Conservation (phyloP, 2,888 invertebrate species). For the Mythimna pallens region DNA sequence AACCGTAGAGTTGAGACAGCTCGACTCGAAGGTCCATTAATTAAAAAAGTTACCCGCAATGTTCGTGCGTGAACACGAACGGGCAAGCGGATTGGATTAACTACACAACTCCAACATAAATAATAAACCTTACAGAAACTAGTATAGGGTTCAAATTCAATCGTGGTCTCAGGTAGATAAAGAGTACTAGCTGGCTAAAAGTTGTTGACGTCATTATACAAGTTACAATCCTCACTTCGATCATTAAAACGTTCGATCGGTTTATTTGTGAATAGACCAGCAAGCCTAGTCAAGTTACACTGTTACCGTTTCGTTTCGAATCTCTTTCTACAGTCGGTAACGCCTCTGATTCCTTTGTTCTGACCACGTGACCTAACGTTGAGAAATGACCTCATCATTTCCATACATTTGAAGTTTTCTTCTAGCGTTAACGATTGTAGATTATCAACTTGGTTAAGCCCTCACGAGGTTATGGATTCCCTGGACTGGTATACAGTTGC, state of each 20-base stretch:
- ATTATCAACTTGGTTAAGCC: too few relatives aligned
- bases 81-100: conserved; percentile 55
- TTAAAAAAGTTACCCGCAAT: conserved; percentile 66
- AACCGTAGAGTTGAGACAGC: conserved; percentile 52
- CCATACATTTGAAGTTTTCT: too few relatives aligned
- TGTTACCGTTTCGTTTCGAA: too few relatives aligned
- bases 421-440: too few relatives aligned
- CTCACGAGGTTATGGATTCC: conserved; percentile 9
- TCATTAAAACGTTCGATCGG: conserved; percentile 51
- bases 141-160: conserved; percentile 40
- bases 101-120: conserved; percentile 30
- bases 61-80: conserved; percentile 59
- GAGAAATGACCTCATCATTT: too few relatives aligned
- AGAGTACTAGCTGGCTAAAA: conserved; percentile 33
- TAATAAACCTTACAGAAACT: conserved; percentile 35
- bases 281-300: too few relatives aligned
- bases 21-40: conserved; percentile 58
- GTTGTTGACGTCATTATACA: conserved; percentile 51
- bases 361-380: too few relatives aligned
- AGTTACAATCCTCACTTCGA: conserved; percentile 44
- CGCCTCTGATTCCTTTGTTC: too few relatives aligned
- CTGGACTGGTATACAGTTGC: conserved; percentile 10
- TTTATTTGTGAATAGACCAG: conserved; percentile 36
- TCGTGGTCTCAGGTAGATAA: conserved; percentile 16
- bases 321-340: too few relatives aligned